Percentiles rank a stretch among this genome's conserved stretches.
Conservation (phyloP, 2,888 invertebrate species). For the Mimachlamys varia region DNA sequence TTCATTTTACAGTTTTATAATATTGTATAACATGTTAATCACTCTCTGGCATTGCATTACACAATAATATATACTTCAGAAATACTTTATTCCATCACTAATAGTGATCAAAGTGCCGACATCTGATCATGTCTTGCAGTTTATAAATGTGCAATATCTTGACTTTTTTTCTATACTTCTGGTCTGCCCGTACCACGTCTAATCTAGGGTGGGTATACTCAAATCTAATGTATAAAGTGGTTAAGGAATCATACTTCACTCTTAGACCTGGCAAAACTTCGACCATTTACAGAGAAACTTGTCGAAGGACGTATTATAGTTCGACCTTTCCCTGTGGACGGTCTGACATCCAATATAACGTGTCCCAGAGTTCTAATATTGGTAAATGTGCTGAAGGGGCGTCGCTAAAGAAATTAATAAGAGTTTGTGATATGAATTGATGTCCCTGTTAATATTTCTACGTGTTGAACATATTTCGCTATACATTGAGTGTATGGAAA, state of each 20-base stretch:
- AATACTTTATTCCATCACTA: too few species aligned
- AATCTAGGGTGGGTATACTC: neutral
- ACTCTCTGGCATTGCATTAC: too few species aligned
- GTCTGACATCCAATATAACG: constrained; percentile 45
- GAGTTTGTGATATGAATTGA: neutral
- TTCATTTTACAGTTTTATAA: too few species aligned
- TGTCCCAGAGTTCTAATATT: constrained; percentile 48
- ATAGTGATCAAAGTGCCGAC: neutral
- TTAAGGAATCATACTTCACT: constrained; percentile 49
- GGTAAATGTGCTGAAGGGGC: constrained; percentile 23
- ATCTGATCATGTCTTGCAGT: neutral
- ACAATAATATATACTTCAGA: too few species aligned
- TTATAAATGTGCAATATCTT: neutral
- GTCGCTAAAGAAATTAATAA: constrained; percentile 16
- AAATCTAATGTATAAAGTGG: neutral
- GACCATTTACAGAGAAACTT: constrained; percentile 39
- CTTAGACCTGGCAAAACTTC: constrained; percentile 37
- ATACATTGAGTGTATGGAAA: too few species aligned
- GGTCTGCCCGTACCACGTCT: constrained; percentile 24
- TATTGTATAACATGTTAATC: too few species aligned
- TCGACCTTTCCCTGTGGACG: constrained; percentile 41
- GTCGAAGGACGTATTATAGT: constrained; percentile 47
- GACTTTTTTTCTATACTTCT: neutral
- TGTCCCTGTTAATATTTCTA: neutral
- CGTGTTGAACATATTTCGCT: too few species aligned